Base-by-base conservation (phyloP, 2,113 vertebrate genomes). In the Vidua chalybeata region DNA sequence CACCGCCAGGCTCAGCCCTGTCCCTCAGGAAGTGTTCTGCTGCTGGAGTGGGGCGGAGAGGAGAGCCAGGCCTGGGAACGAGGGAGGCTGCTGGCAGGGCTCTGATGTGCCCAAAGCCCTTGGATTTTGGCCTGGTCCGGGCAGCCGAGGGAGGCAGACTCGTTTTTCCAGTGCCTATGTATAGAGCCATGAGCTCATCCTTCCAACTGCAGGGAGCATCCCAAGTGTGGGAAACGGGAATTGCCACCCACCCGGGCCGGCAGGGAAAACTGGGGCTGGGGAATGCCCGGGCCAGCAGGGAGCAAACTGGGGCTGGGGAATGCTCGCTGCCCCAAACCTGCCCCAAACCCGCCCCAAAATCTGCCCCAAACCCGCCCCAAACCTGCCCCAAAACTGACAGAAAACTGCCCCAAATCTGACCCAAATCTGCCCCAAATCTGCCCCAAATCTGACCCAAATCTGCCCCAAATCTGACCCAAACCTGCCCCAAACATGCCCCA, bases 151-250 rank as follows among this genome's bases (percentile, higher is more conserved):
- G 49, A 92, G 80, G 45, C 84, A 63, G 74, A 94, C 95, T 43
- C 0, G 89, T 94, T 92, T 86, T 80, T 52, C 84, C 76, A 64
- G 89, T 92, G 80, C 66, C 95, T 95, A 68, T 94, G 72, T 68
- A 75, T 78, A 94, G 95, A 68, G 31, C 49, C 2, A 1, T 92
- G 95, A 95, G 86, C 69, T 94, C 94, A 94, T 78, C 9, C 24
- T 93, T 71, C 90, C 27, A 0, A 39, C 39, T 39, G 39, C 39
- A 13, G 41, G 55, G 86, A 92, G 63, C 74, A 68, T 72, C 48
- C 89, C 9, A 49, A 75, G 64, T 26, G 89, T 75, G 95, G 95
- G 49, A 81, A 94, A 93, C 91, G 89, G 80, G 91, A 94, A 72
- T 92, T 92, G 84, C 91, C 66, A 95, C 80, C 80, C 76, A 48